Evolutionary conservation across 2,888 invertebrate species (phyloP).

Genomic region (Drosophila koepferae): DNA sequence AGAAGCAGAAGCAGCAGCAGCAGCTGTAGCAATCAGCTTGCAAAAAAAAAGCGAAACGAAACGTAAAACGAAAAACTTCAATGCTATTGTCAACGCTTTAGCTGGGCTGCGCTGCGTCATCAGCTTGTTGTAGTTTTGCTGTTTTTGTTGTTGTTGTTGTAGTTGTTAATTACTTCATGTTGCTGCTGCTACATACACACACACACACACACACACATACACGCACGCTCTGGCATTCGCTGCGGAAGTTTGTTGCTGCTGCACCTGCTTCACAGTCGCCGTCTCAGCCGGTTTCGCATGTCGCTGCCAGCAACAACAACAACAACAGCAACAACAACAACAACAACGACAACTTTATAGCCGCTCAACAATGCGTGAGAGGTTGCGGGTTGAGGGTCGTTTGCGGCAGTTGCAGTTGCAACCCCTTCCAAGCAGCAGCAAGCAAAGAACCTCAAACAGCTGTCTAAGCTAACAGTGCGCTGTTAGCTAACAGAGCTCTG

Average conservation of each 20-base stretch:
- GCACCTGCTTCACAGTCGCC: conserved; percentile 71
- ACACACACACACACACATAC: conserved; percentile 37
- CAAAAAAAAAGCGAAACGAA: background rate
- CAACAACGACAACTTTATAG: conserved; percentile 73
- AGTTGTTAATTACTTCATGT: conserved; percentile 80
- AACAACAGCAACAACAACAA: conserved; percentile 34
- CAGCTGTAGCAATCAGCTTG: conserved; percentile 1
- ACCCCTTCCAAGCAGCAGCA: conserved; percentile 47
- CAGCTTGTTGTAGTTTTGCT: conserved; percentile 44
- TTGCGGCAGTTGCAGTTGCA: conserved; percentile 49
- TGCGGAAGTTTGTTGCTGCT: conserved; percentile 72
- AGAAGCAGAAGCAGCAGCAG: conserved; percentile 8
- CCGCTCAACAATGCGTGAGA: conserved; percentile 63
- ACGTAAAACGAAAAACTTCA: conserved; percentile 46
- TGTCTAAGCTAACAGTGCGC: conserved; percentile 37
- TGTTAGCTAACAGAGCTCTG: conserved; percentile 3
- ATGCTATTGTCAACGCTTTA: conserved; percentile 78
- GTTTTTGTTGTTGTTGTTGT: conserved; percentile 58
- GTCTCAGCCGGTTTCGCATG: conserved; percentile 73
- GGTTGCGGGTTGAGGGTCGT: conserved; percentile 35
- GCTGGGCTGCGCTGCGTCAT: conserved; percentile 64
- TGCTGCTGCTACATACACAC: conserved; percentile 57
- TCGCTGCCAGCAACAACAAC: conserved; percentile 40
- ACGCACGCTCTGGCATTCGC: conserved; percentile 46
- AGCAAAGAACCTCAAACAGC: conserved; percentile 23